These are phyloP conservation scores for Schizothorax lantsangensis DNA, from an alignment of 2,797 vertebrate species.

Conservation along the genomic window DNA sequence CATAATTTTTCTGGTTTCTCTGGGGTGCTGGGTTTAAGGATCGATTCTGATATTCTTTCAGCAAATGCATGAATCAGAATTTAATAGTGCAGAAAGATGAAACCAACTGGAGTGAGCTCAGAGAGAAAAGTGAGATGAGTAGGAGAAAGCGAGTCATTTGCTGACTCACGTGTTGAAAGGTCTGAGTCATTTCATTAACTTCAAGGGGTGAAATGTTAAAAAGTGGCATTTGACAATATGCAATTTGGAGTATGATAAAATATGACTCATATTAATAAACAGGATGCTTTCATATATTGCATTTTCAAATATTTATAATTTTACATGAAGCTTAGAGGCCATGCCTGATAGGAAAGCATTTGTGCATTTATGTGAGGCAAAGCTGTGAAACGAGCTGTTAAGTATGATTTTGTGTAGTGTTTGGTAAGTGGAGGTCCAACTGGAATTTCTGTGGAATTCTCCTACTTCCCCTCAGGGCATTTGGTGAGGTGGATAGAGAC, in stretches of 20 bases:
- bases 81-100: conserved; percentile 45
- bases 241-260: conserved; percentile 14
- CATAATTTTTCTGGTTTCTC: neutral
- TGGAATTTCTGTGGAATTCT: conserved; percentile 49
- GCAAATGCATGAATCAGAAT: conserved; percentile 1
- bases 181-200: conserved; percentile 15
- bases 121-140: conserved; percentile 47
- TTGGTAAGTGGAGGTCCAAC: conserved; percentile 35
- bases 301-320: conserved; percentile 2
- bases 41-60: conserved; percentile 9
- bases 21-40: conserved; percentile 1
- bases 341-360: conserved; percentile 19
- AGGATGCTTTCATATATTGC: neutral
- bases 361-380: conserved; percentile 5
- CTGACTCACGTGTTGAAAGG: conserved; percentile 18
- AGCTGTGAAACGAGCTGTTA: conserved; percentile 41
- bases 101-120: conserved; percentile 61
- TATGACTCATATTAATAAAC: conserved; percentile 16
- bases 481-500: conserved; percentile 47
- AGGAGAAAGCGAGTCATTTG: conserved; percentile 17
- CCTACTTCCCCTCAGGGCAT: conserved; percentile 20
- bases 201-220: neutral
- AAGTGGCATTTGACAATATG: conserved; percentile 16
- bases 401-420: conserved; percentile 30
- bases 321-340: neutral